phyloP scores from a whole-genome alignment of 2,888 invertebrate genomes.

The Formica aserva region DNA sequence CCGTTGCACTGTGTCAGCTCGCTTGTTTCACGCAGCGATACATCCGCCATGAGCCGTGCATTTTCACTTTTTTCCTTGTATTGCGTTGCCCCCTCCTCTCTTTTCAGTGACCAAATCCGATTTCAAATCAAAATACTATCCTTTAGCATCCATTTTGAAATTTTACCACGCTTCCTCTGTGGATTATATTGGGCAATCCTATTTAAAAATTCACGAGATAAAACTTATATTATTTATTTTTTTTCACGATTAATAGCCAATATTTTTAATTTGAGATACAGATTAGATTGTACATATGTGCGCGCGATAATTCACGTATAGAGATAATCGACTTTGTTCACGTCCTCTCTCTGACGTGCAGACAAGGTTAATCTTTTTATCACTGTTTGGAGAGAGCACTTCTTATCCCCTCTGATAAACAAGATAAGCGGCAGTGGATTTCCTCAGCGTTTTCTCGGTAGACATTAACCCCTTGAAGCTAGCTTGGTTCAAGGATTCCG shows the following conservation, averaged over 20 bases:
- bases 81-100: not conserved
- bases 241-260: not conserved
- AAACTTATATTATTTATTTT: not conserved
- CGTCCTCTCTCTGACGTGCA: not conserved
- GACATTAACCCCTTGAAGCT: constrained; percentile 22
- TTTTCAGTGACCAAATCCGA: not conserved
- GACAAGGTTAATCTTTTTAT: constrained; percentile 46
- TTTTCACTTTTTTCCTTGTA: constrained; percentile 2
- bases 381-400: constrained; percentile 26
- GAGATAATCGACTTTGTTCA: not conserved
- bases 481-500: not conserved
- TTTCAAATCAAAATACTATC: constrained; percentile 5
- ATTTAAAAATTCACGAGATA: not conserved
- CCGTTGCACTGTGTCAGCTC: constrained; percentile 11
- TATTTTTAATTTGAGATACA: not conserved
- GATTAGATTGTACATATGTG: too few species aligned
- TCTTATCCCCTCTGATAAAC: constrained; percentile 28
- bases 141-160: not conserved
- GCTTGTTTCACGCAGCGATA: constrained; percentile 42
- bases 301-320: not conserved
- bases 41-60: constrained; percentile 27
- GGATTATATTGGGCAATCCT: not conserved
- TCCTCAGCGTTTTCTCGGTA: constrained; percentile 13
- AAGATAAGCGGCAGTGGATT: constrained; percentile 31
- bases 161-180: not conserved